A percentile compares a stretch with the other conserved stretches of the same genome.
Conservation (phyloP, 2,797 vertebrate species). For the Pangasius macronema region DNA sequence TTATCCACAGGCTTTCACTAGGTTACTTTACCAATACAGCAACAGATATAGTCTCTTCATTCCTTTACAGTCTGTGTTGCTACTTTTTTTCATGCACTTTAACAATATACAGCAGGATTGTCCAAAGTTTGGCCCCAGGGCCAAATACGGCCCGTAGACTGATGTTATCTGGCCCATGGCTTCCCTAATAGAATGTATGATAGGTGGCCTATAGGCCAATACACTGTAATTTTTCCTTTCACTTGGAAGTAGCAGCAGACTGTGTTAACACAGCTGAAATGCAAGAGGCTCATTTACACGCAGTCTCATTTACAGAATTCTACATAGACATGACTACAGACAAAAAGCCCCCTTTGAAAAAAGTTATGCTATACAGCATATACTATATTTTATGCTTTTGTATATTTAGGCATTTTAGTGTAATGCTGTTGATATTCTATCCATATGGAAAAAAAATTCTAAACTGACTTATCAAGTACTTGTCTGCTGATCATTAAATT, state of each 20-base stretch:
- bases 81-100: not conserved
- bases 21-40: not conserved
- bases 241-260: not conserved
- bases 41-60: not conserved
- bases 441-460: not conserved
- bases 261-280: not conserved
- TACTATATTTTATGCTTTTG: not conserved
- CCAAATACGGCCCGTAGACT: not conserved
- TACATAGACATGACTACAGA: not conserved
- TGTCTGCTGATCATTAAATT: not conserved
- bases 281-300: not conserved
- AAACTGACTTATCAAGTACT: not conserved
- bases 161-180: not conserved
- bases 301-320: not conserved
- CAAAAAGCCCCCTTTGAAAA: not conserved
- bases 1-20: not conserved
- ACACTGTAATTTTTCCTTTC: not conserved
- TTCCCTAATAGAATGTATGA: not conserved
- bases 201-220: not conserved
- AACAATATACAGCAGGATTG: not conserved
- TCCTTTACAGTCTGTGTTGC: not conserved
- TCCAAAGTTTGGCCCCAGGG: not conserved
- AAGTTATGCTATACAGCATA: not conserved
- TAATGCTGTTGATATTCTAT: not conserved
- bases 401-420: not conserved